phyloP scores from a whole-genome alignment of 2,113 vertebrate genomes.

The Sinocyclocheilus anshuiensis region DNA sequence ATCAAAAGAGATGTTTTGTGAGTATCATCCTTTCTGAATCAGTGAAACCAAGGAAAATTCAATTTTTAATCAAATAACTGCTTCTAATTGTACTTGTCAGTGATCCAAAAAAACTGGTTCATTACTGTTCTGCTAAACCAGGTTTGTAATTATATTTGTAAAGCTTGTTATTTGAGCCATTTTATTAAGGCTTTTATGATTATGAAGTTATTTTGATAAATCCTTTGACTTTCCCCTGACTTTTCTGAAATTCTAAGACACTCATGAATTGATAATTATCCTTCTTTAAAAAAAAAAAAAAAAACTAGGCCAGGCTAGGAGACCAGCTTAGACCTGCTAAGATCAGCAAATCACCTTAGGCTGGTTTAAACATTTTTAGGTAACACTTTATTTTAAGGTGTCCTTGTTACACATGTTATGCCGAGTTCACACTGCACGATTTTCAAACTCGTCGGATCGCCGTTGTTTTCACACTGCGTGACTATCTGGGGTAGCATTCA shows the following conservation, averaged over 20 bases:
- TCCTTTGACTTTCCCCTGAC: conserved; percentile 12
- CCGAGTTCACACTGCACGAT: no score
- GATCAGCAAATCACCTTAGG: neutral
- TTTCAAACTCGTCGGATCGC: no score
- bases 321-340: neutral
- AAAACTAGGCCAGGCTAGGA: neutral
- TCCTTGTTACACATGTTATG: no score
- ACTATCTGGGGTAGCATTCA: no score
- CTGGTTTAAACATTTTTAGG: neutral
- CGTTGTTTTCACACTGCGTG: no score
- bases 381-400: no score
- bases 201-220: conserved; percentile 9
- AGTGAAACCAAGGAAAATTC: neutral
- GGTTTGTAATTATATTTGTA: conserved; percentile 38
- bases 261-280: neutral
- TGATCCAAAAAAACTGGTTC: neutral
- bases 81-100: conserved; percentile 31
- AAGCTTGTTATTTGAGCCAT: neutral
- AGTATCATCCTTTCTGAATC: conserved; percentile 19
- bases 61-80: neutral
- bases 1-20: conserved; percentile 23
- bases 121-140: conserved; percentile 29
- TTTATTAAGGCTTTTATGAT: conserved; percentile 21
- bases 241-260: neutral
- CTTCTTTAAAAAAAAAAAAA: no score